Conservation (phyloP, 2,888 invertebrate genomes). For the Polia nebulosa region DNA sequence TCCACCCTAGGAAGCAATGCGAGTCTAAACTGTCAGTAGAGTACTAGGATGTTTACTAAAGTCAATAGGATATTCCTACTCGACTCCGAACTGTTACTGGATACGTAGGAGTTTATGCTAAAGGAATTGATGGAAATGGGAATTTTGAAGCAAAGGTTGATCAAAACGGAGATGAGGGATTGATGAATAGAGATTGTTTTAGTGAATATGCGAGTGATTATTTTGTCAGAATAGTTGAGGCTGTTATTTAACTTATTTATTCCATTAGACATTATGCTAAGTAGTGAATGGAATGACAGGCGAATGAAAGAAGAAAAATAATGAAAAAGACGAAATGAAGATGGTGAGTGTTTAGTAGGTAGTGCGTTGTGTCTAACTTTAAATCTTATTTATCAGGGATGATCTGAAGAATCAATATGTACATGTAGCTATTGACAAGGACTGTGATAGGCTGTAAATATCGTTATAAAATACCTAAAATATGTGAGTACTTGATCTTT, state of each 20-base stretch:
- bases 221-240: neutral
- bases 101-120: neutral
- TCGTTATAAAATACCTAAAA: slow-evolving; percentile 30
- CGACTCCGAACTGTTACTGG: slow-evolving; percentile 14
- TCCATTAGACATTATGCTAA: neutral
- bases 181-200: neutral
- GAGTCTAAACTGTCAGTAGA: slow-evolving; percentile 24
- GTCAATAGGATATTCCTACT: slow-evolving; percentile 35
- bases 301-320: neutral
- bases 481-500: slow-evolving; percentile 13
- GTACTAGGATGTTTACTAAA: slow-evolving; percentile 17
- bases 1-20: slow-evolving; percentile 24
- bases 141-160: neutral
- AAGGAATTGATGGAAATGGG: slow-evolving; percentile 9
- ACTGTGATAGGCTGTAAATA: neutral
- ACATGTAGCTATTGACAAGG: neutral
- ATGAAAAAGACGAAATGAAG: too few relatives aligned
- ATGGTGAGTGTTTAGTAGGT: neutral
- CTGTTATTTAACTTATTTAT: too few relatives aligned
- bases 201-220: neutral
- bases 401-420: neutral
- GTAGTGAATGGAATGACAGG: neutral
- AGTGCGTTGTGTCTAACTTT: neutral
- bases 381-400: neutral
- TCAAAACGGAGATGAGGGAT: neutral